phyloP scores from a whole-genome alignment of 2,888 invertebrate species.

The Brenthis hecate region DNA sequence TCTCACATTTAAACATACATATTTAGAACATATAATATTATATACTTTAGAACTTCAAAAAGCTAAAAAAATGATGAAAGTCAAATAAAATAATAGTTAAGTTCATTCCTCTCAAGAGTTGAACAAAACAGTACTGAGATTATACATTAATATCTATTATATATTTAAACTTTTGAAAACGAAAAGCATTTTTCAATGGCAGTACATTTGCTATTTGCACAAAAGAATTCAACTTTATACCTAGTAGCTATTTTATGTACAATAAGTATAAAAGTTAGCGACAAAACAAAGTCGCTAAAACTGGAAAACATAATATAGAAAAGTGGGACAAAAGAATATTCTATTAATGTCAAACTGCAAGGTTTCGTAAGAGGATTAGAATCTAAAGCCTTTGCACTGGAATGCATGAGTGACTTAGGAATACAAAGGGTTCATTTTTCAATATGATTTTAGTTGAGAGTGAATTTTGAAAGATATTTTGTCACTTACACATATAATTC shows the following conservation, averaged over 20 bases:
- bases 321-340: slow-evolving; percentile 28
- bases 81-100: too few species aligned
- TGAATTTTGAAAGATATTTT: too few species aligned
- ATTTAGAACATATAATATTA: too few species aligned
- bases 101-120: too few species aligned
- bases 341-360: slow-evolving; percentile 35
- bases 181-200: slow-evolving; percentile 1
- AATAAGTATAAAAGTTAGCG: background rate
- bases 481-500: too few species aligned
- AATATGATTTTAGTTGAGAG: background rate
- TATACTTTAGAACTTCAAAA: too few species aligned
- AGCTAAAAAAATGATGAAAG: too few species aligned
- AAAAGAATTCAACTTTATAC: background rate
- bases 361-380: slow-evolving; percentile 38
- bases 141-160: background rate
- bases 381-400: slow-evolving; percentile 25
- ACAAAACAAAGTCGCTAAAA: background rate
- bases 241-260: background rate
- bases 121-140: background rate
- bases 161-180: slow-evolving; percentile 1
- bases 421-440: slow-evolving; percentile 4
- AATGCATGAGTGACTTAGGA: slow-evolving; percentile 10
- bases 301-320: slow-evolving; percentile 13
- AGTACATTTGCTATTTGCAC: slow-evolving; percentile 4
- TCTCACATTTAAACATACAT: too few species aligned